Evolutionary conservation across 1,140 invertebrate genomes (phyloP).

Genomic region (Chionoecetes opilio): DNA sequence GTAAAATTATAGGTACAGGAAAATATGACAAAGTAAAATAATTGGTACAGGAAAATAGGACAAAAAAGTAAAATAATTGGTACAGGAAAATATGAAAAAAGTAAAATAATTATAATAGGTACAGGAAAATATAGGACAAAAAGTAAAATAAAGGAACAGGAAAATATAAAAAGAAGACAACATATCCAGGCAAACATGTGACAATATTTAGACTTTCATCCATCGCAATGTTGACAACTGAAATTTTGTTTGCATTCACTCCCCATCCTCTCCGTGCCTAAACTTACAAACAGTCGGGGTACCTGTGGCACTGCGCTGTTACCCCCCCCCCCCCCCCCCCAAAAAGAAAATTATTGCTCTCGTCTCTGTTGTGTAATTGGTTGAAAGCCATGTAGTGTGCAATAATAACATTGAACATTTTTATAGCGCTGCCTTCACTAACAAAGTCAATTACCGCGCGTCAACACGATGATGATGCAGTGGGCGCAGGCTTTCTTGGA

Average conservation of each 20-base stretch:
- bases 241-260: not conserved
- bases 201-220: no score
- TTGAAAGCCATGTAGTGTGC: not conserved
- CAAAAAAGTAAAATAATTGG: no score
- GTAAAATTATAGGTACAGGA: no score
- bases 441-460: not conserved
- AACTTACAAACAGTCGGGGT: not conserved
- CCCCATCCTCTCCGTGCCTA: not conserved
- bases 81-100: no score
- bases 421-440: not conserved
- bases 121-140: no score
- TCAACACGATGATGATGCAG: not conserved
- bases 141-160: no score
- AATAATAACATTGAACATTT: not conserved
- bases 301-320: not conserved
- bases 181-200: no score
- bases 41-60: no score
- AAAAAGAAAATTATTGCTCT: not conserved
- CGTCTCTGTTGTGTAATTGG: not conserved
- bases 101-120: no score
- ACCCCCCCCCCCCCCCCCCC: not conserved
- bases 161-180: no score
- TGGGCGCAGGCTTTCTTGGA: not conserved
- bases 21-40: no score
- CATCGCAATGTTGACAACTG: no score